Conservation (phyloP, 2,113 vertebrate species). For the Pica pica region DNA sequence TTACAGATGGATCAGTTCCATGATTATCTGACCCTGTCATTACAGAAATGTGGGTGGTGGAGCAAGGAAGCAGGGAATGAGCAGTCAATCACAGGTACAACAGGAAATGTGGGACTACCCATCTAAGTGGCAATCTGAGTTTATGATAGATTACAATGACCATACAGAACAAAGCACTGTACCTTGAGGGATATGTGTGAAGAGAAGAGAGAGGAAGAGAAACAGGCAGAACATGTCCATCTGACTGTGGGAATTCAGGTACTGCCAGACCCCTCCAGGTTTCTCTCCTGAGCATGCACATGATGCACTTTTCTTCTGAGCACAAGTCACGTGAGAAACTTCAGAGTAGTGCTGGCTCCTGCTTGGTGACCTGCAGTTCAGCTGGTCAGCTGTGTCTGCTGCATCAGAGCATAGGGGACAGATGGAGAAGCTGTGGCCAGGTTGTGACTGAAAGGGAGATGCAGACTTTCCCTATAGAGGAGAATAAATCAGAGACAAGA, state of each 20-base stretch:
- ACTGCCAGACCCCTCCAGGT: neutral
- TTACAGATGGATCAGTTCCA: neutral
- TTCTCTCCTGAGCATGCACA: neutral
- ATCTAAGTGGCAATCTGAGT: neutral
- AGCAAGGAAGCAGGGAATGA: neutral
- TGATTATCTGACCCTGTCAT: neutral
- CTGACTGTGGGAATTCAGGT: neutral
- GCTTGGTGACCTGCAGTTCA: neutral
- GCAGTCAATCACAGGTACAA: neutral
- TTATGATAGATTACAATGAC: neutral
- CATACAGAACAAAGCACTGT: neutral
- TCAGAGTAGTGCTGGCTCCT: neutral
- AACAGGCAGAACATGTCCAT: neutral
- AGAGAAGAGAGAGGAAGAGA: neutral
- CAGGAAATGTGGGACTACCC: neutral
- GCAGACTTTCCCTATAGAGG: neutral
- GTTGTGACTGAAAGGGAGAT: neutral
- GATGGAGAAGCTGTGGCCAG: neutral
- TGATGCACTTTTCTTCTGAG: neutral
- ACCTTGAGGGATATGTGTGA: neutral
- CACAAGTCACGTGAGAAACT: neutral
- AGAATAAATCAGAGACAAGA: neutral
- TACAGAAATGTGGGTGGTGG: neutral
- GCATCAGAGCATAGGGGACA: fast-evolving
- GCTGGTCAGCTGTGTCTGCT: neutral